A percentile compares a stretch with the other conserved stretches of the same genome.
These are phyloP conservation scores for Zaprionus ghesquierei DNA, from an alignment of 1,140 invertebrate genomes.

Conservation along the genomic window DNA sequence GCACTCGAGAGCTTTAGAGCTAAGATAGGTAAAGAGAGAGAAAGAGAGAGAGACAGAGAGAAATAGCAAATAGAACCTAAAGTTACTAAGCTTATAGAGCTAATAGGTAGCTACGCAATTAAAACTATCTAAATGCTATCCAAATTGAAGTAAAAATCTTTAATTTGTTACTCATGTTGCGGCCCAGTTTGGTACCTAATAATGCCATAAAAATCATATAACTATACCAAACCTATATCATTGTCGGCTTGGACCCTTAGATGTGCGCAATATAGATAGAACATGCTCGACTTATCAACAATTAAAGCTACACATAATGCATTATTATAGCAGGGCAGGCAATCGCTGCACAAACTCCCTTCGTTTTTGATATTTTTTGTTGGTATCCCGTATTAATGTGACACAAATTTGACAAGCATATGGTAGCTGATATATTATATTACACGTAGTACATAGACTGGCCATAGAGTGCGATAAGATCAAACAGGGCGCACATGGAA, in stretches of 20 bases:
- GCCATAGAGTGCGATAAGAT: constrained; percentile 37
- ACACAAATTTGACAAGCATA: constrained; percentile 65
- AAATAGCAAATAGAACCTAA: not conserved
- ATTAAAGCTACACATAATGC: constrained; percentile 26
- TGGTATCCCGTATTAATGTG: constrained; percentile 46
- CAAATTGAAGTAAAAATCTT: not conserved
- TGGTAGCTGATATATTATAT: constrained; percentile 18
- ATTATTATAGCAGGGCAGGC: constrained; percentile 21
- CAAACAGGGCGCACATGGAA: constrained; percentile 37
- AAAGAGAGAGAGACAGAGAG: not conserved
- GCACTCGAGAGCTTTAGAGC: constrained; percentile 1
- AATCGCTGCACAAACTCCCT: not conserved
- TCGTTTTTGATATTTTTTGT: not conserved
- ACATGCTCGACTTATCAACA: constrained; percentile 20
- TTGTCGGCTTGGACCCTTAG: constrained; percentile 11
- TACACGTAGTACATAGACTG: not conserved
- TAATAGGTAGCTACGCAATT: not conserved
- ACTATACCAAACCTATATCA: not conserved
- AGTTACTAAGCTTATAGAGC: not conserved
- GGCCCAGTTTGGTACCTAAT: not conserved
- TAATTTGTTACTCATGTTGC: not conserved
- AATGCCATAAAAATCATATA: not conserved
- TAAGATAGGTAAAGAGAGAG: not conserved
- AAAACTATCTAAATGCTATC: not conserved
- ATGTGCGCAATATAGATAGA: constrained; percentile 5